Percentiles rank a stretch among this genome's conserved stretches.
Conservation (phyloP, 2,888 invertebrate species). For the Sicus ferrugineus region DNA sequence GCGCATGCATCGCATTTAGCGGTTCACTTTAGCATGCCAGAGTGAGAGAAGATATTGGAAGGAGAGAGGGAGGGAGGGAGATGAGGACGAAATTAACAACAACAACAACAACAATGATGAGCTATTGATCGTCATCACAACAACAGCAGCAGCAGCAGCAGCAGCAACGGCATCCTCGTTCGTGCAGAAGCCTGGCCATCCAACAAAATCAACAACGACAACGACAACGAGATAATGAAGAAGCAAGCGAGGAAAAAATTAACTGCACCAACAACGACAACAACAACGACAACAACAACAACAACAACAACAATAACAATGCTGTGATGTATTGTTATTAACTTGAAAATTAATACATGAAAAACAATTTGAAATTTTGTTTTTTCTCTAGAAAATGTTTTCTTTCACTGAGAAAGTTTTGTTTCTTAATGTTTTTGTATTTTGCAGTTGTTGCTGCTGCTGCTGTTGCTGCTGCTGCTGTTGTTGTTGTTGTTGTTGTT, state of each 20-base stretch:
- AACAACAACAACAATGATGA: conserved; percentile 2
- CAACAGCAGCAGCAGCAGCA: neutral
- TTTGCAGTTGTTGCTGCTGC: neutral
- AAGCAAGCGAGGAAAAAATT: too few species aligned
- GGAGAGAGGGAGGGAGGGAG: too few species aligned
- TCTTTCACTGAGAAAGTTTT: conserved; percentile 19
- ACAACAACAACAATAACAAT: conserved; percentile 3
- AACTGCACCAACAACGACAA: too few species aligned
- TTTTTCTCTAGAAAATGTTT: neutral
- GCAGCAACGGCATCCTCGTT: neutral
- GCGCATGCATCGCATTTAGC: conserved; percentile 30
- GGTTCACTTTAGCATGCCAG: conserved; percentile 19
- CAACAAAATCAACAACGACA: neutral
- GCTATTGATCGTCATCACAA: neutral
- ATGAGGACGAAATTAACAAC: neutral
- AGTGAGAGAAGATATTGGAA: neutral
- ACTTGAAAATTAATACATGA: conserved; percentile 20
- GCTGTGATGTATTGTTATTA: conserved; percentile 29
- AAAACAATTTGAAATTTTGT: neutral
- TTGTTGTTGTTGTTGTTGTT: neutral
- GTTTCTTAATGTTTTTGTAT: neutral
- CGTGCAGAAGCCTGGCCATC: neutral
- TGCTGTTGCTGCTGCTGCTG: neutral
- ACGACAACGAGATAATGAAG: conserved; percentile 6
- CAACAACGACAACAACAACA: neutral